These are phyloP conservation scores for Mormyrops attenuatus DNA, from an alignment of 2,797 vertebrate species.

Conservation along the genomic window DNA sequence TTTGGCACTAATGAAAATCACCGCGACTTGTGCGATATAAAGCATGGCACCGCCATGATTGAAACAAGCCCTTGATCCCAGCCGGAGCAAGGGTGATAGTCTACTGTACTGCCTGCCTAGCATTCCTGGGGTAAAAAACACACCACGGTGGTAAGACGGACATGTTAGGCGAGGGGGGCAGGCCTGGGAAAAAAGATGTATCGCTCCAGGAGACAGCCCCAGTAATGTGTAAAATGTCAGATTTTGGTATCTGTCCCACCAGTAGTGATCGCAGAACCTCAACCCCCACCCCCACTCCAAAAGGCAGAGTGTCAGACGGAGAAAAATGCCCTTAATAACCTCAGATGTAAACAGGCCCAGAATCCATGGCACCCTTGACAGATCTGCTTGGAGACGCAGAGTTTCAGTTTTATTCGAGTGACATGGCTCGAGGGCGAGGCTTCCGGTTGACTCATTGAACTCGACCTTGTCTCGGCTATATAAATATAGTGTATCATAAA, in stretches of 20 bases:
- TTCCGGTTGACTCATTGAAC: background rate
- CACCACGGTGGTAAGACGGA: background rate
- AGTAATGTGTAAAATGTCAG: constrained; percentile 18
- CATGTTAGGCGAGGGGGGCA: background rate
- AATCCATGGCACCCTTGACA: background rate
- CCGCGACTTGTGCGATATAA: background rate
- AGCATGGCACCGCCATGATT: background rate
- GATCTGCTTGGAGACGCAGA: background rate
- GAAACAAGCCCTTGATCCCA: background rate
- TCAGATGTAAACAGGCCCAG: background rate
- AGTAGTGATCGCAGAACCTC: background rate
- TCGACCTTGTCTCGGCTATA: background rate
- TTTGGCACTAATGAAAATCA: constrained; percentile 43
- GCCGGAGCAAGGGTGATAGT: constrained; percentile 7
- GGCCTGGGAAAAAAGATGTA: background rate
- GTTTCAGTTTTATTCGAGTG: background rate
- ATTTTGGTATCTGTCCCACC: background rate
- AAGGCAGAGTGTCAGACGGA: background rate
- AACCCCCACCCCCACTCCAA: background rate
- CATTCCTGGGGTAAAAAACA: background rate
- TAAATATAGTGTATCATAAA: constrained; percentile 70
- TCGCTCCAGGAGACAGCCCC: background rate
- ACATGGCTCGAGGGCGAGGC: background rate
- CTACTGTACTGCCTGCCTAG: constrained; percentile 27
- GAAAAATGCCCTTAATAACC: constrained; percentile 15